Evolutionary conservation across 2,113 vertebrate genomes (phyloP).

Genomic region (Salvelinus sp.): DNA sequence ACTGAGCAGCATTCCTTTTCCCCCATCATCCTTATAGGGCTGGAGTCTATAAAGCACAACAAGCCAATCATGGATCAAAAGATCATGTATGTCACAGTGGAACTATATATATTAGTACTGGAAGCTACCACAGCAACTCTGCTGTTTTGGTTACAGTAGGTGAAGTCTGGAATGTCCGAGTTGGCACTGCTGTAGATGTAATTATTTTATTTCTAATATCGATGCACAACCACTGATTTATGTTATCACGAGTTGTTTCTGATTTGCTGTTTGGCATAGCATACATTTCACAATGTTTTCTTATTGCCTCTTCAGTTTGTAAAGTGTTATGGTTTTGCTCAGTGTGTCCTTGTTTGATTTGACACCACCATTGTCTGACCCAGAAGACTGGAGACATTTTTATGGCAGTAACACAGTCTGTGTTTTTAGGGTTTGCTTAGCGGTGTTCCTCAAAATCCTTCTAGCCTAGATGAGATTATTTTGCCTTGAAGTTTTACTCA

Average conservation of each 20-base stretch:
- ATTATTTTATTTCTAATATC: conserved; percentile 3
- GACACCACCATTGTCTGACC: neutral
- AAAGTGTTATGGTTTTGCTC: neutral
- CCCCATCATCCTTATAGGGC: neutral
- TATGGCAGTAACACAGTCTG: neutral
- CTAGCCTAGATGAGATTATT: neutral
- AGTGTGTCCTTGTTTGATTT: too few species aligned
- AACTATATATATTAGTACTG: neutral
- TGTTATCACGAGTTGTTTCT: conserved; percentile 24
- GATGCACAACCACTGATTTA: conserved; percentile 27
- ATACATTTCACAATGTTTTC: conserved; percentile 3
- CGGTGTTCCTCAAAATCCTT: neutral
- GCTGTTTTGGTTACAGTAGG: neutral
- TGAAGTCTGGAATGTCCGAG: neutral
- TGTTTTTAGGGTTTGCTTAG: neutral
- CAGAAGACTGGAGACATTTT: neutral
- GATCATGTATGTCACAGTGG: conserved; percentile 16
- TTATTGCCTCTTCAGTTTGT: neutral
- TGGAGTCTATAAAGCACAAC: conserved; percentile 15
- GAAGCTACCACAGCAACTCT: neutral
- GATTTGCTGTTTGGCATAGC: conserved; percentile 13
- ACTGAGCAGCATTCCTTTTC: conserved; percentile 21
- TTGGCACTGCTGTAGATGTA: neutral
- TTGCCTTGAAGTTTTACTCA: neutral
- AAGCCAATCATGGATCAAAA: neutral